Base-by-base conservation (phyloP, 2,888 invertebrate genomes). In the Cactoblastis cactorum region DNA sequence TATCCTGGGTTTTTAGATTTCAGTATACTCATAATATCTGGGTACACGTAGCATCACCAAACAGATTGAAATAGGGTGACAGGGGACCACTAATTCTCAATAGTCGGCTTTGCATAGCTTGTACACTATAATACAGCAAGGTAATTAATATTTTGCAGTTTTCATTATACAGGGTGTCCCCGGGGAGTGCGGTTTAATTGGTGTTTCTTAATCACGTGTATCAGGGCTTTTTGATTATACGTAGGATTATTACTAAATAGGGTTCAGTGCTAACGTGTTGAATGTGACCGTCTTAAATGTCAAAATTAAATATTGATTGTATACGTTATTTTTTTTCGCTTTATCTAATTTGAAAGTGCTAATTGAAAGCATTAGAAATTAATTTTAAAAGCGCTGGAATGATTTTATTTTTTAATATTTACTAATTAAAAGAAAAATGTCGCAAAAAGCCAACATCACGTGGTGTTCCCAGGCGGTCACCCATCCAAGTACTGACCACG, bases 401-500 rank as follows among this genome's bases (percentile, higher is more conserved):
- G n/a, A n/a, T n/a, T n/a, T n/a, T n/a, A n/a, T n/a, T n/a, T n/a
- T n/a, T n/a, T n/a, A n/a, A n/a, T n/a, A n/a, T n/a, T n/a, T n/a
- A n/a, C n/a, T n/a, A n/a, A n/a, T n/a, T n/a, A n/a, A n/a, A n/a
- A n/a, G n/a, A n/a, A n/a, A n/a, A n/a, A n/a, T n/a, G n/a, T n/a
- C n/a, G n/a, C n/a, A 67, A 69, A 70, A 67, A 63, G 63, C 65
- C 66, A 68, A 67, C 69, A 57, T 57, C 66, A 71, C 69, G 67
- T 54, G 67, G 70, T 71, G 69, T 72, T 72, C 71, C 72, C 72
- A 71, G 69, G 72, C 72, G 71, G 71, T 71, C 71, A 71, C 74
- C 72, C 71, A 71, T 75, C 79, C 77, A 80, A 79, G 80, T 81
- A 81, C 82, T 80, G 68, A 56, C 54, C 58, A 48, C 80, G 78